Base-by-base conservation (phyloP, 2,888 invertebrate genomes). In the Drosophila dives region DNA sequence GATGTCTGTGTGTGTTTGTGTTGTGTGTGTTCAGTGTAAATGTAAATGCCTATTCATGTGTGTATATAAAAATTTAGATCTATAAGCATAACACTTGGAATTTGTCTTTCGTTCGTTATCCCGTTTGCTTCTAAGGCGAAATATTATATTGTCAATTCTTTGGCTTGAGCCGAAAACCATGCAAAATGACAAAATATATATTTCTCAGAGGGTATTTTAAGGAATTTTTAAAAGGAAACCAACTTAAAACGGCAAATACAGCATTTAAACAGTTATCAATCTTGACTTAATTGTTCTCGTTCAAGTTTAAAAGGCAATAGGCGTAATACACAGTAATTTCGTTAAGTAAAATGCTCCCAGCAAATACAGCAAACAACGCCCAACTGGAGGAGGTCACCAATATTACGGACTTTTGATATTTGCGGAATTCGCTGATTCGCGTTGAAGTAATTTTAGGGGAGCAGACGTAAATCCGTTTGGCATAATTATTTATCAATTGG, bases 91-190 rank as follows among this genome's bases (percentile, higher is more conserved):
- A 87, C 85, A 85, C 87, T 86, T 86, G 83, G 80, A 88, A 86
- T 86, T 75, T 67, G 73, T 83, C 84, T 86, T 76, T 70, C 75
- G 63, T 86, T 83, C 74, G 74, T 73, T 77, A 72, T 80, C 69
- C 78, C 75, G 62, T 81, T 83, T 86, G 81, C 77, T 76, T 79
- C 78, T 91, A 91, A 91, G 91, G 86, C 89, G 89, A 91, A 91
- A 91, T 90, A 90, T 90, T 87, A 86, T 86, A 90, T 91, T 91
- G 91, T 91, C 91, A 90, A 85, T 88, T 90, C 88, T 78, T 88
- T 91, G 91, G 90, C 90, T 91, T 81, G 90, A 91, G 91, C 91
- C 91, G 80, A 86, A 90, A 91, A 86, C 91, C 91, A 85, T 83
- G 78, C 85, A 90, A 91, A 83, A 85, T 90, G 90, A 91, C 90